Base-by-base conservation (phyloP, 1,140 invertebrate species). In the Aphelinus certus region DNA sequence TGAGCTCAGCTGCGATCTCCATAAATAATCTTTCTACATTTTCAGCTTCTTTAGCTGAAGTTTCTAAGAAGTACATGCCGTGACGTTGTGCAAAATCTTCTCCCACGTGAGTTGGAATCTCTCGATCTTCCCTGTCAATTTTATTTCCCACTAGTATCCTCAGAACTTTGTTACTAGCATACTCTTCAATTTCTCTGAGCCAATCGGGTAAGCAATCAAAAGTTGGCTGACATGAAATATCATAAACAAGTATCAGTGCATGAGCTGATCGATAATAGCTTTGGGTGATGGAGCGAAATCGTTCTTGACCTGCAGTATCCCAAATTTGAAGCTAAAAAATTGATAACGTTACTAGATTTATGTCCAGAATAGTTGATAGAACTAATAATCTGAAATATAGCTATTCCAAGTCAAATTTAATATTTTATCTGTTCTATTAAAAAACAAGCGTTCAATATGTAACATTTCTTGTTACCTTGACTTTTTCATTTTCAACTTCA, bases 181-280 rank as follows among this genome's bases (percentile, higher is more conserved):
- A 98, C 85, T 97, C 95, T 85, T 98, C 96, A 81, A 98, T 98
- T 92, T 98, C 97, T 77, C 96, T 89, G 46, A 98, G 88, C 97
- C 97, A 98, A 82, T 97, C 95, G 9, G 96, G 95, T 77, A 98
- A 89, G 86, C 96, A 97, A 84, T 99, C 97, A 88, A 99, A 99
- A 7, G 97, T 98, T 57, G 95, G 96, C 85, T 98, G 96, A 86
- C 95, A 97, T 82, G 96, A 97, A 80, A 99, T 97, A 88, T 99
- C 98, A 88, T 98, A 99, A 42, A 99, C 97, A 77, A 99, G 90
- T 79, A 99, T 98, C 58, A 99, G 90, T 49, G 97, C 97, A 90
- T 99, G 97, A 49, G 97, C 98, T 77, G 97, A 98, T 82, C 97
- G 90, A 87, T 99, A 99, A 88, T 99, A 99, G 85, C 96, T 98